Evolutionary conservation across 1,140 invertebrate species (phyloP), one percentile per base, ranked within the genome.

Genomic region (Drosophila orena): DNA sequence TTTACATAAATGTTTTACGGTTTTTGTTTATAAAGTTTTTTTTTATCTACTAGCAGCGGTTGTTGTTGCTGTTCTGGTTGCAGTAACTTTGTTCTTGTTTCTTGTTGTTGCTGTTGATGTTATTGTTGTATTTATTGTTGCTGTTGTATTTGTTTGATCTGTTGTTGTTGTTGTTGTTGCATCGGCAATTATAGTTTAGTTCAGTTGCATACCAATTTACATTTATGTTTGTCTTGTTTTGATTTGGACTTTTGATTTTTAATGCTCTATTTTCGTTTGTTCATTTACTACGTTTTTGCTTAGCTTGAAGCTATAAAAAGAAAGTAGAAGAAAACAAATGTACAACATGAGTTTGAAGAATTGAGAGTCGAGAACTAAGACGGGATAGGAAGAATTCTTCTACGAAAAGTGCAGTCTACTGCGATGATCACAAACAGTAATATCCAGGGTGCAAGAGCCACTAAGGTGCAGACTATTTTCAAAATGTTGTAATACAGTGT

Each of bases 251-350:
- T 47, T 64, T 34, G 53, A 47, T 75, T 42, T 38, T 53, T 61
- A 42, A 58, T 71, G 52, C 70, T 77, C 34, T 66, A 54, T 59
- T 62, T 54, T 59, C 47, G 62, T 70, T 79, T 72, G 60, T 49
- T 74, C 65, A 64, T 60, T 70, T 69, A 64, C 76, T 88, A 85
- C 62, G 52, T 64, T 79, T 72, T 77, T 81, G 60, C 73, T 79
- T 88, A 88, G 79, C 79, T 88, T 74, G 84, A 89, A 88, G 84
- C 84, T 89, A 83, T 81, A 88, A 76, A 83, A 78, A 74, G 68
- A 69, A 78, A 86, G 65, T 80, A 80, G 83, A 69, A 86, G 84
- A 88, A 89, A 88, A 83, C 70, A 86, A 88, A 88, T 86, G 79
- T 86, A 86, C 83, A 86, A 88, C 83, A 86, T 83, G 85, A 89